Percentiles rank a stretch among this genome's conserved stretches.
phyloP scores from a whole-genome alignment of 2,888 invertebrate species.

The Spatulosminthurus flaviceps region DNA sequence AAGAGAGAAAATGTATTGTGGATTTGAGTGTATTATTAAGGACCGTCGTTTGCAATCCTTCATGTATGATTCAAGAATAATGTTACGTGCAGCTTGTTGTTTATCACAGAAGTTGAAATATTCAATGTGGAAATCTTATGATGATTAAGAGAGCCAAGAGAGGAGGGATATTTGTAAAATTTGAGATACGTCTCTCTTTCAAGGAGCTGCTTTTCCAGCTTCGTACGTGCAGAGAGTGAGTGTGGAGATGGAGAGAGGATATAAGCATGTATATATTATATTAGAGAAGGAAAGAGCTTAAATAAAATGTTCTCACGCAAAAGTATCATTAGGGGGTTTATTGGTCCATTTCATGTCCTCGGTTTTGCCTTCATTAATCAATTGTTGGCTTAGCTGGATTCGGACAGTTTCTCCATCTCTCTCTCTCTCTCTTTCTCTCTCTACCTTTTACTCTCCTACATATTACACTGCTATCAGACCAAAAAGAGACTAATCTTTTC shows the following conservation, averaged over 20 bases:
- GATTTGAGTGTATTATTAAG: too few relatives aligned
- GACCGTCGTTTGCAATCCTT: too few relatives aligned
- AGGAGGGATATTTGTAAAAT: too few relatives aligned
- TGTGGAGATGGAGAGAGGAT: not conserved
- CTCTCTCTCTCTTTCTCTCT: too few relatives aligned
- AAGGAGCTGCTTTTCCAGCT: too few relatives aligned
- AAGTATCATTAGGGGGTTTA: slow-evolving; percentile 39
- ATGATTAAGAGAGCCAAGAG: not conserved
- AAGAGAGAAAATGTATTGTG: too few relatives aligned
- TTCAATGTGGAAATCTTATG: slow-evolving; percentile 3
- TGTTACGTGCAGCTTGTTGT: not conserved
- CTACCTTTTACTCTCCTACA: slow-evolving; percentile 20
- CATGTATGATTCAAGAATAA: not conserved
- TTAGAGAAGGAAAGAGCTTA: not conserved
- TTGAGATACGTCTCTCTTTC: not conserved
- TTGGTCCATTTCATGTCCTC: slow-evolving; percentile 32
- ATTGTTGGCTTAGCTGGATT: slow-evolving; percentile 22
- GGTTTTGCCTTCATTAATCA: slow-evolving; percentile 31
- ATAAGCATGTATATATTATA: not conserved
- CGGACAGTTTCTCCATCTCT: slow-evolving; percentile 29
- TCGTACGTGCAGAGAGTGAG: not conserved
- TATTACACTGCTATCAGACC: slow-evolving; percentile 22
- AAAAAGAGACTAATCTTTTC: slow-evolving; percentile 26
- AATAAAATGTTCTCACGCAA: slow-evolving; percentile 38
- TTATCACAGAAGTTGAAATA: not conserved